Evolutionary conservation across 2,113 vertebrate species (phyloP).

Genomic region (Phrynosoma platyrhinos): DNA sequence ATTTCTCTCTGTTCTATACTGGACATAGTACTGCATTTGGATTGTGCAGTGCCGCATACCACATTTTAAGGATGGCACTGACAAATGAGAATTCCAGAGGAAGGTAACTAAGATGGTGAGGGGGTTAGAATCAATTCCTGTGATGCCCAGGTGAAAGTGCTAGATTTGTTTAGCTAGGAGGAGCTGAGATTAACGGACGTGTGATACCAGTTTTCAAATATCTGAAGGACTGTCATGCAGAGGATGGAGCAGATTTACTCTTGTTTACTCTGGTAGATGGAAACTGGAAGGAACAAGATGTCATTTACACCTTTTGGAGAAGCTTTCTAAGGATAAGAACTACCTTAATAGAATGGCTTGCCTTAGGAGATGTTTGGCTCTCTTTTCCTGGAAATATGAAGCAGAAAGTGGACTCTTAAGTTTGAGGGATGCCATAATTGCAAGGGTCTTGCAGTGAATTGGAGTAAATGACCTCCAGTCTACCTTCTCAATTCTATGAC

Average conservation of each 20-base stretch:
- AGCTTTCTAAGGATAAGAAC: background rate
- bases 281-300: background rate
- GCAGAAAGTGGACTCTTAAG: background rate
- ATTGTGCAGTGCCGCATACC: background rate
- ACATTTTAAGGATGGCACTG: background rate
- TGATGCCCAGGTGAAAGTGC: background rate
- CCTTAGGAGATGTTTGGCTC: too few species aligned
- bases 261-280: background rate
- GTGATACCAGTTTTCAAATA: too few species aligned
- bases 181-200: background rate
- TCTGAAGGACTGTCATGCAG: too few species aligned
- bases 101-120: background rate
- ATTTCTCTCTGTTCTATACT: background rate
- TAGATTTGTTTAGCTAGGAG: background rate
- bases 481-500: slow-evolving; percentile 2
- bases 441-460: background rate
- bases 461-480: background rate
- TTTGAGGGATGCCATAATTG: background rate
- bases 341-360: background rate
- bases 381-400: background rate
- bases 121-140: background rate
- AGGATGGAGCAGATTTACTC: background rate
- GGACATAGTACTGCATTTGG: background rate
- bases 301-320: background rate
- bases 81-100: background rate